These are phyloP conservation scores for Euclidia mi DNA, from an alignment of 2,888 invertebrate species.

Conservation along the genomic window DNA sequence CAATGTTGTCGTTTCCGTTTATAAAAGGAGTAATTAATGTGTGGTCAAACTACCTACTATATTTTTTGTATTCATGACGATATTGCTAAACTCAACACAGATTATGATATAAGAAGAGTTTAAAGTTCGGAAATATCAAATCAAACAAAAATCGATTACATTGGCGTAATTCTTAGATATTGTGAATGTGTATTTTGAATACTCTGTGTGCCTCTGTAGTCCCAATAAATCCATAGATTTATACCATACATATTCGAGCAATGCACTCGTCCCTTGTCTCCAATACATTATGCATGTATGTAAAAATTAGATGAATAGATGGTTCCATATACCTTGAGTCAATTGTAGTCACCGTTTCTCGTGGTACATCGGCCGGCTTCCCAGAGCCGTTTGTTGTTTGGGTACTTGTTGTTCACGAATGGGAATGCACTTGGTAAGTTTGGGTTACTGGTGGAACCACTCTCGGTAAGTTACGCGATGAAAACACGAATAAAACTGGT, in stretches of 20 bases:
- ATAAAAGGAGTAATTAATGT: constrained; percentile 26
- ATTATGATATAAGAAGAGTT: constrained; percentile 37
- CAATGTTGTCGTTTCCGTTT: constrained; percentile 25
- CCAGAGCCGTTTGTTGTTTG: constrained; percentile 11
- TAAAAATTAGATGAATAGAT: constrained; percentile 59
- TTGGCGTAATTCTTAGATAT: constrained; percentile 3
- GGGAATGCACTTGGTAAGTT: constrained; percentile 42
- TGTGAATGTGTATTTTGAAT: constrained; percentile 8
- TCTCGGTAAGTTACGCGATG: constrained; percentile 37
- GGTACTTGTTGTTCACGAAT: constrained; percentile 31
- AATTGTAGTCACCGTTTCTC: constrained; percentile 66
- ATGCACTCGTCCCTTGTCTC: constrained; percentile 64
- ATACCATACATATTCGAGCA: constrained; percentile 48
- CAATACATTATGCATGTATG: constrained; percentile 70
- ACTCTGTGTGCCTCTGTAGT: constrained; percentile 10
- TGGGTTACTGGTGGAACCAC: constrained; percentile 45
- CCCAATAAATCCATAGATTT: constrained; percentile 38
- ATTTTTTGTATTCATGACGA: constrained; percentile 50
- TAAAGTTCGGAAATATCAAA: constrained; percentile 31
- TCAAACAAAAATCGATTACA: constrained; percentile 11
- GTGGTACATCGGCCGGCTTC: constrained; percentile 56
- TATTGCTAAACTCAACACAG: constrained; percentile 32
- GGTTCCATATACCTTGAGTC: constrained; percentile 79
- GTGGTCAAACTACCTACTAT: constrained; percentile 18
- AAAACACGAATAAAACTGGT: constrained; percentile 55